These are phyloP conservation scores for Hydropotes inermis DNA, from an alignment of 2,113 vertebrate species.

Conservation along the genomic window DNA sequence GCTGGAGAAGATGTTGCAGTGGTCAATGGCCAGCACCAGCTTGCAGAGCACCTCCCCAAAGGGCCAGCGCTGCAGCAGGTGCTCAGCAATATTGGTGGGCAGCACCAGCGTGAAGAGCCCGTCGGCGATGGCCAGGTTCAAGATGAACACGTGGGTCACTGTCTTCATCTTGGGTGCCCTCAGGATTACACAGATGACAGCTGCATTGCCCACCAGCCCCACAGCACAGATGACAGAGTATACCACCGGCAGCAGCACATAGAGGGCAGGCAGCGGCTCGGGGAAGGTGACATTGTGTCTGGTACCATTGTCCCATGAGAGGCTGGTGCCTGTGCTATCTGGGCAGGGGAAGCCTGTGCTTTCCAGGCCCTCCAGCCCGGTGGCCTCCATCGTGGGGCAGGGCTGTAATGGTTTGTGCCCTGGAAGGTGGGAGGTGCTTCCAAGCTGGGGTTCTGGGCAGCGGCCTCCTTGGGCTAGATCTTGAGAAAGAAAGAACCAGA, in stretches of 20 bases:
- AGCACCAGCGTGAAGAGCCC: constrained; percentile 91
- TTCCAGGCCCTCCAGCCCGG: not conserved
- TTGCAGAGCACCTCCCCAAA: constrained; percentile 92
- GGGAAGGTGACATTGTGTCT: constrained; percentile 56
- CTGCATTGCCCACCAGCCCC: constrained; percentile 90
- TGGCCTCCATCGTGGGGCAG: not conserved
- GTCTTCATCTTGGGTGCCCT: constrained; percentile 94
- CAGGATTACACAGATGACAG: constrained; percentile 91
- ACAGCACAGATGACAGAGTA: constrained; percentile 90
- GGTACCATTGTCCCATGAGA: constrained; percentile 46
- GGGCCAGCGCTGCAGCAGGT: constrained; percentile 91
- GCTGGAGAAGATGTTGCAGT: constrained; percentile 94
- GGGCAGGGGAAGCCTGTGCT: not conserved
- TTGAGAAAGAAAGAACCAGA: not conserved
- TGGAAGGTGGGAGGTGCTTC: not conserved
- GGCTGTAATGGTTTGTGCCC: not conserved
- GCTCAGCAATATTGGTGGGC: constrained; percentile 90
- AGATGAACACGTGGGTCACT: constrained; percentile 92
- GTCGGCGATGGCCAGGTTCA: constrained; percentile 91
- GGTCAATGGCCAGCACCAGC: constrained; percentile 90
- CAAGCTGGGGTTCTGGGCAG: not conserved
- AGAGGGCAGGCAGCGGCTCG: constrained; percentile 81
- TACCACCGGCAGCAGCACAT: constrained; percentile 87
- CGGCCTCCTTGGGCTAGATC: not conserved
- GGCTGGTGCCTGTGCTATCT: not conserved